Base-by-base conservation (phyloP, 2,888 invertebrate genomes). In the Vannuccia rotundouncinata region DNA sequence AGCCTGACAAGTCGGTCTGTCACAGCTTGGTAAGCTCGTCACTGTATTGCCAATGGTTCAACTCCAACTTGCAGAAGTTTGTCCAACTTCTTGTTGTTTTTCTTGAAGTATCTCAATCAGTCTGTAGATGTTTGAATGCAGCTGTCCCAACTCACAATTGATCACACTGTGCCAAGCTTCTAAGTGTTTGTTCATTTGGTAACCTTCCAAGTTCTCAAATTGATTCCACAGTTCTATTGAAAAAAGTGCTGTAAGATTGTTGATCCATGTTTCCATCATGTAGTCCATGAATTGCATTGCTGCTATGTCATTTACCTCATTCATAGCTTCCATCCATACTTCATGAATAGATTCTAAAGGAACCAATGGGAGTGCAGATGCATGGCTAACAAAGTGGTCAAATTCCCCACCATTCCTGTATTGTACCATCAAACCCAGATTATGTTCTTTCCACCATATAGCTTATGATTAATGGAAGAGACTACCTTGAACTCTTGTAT, bases 171-270 rank as follows among this genome's bases (percentile, higher is more conserved):
- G 73, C 73, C 73, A 73, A 22, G 73, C 73, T 73, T 73, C 73
- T 22, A 73, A 28, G 29, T 73, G 73, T 2, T 73, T 73, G 78
- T n/a, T 80, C 78, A 27, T 60, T 76, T 25, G 78, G 45, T 31
- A 80, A 78, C n/a, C 31, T 80, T 73, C 29, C 73, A n/a, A 80
- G 31, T 74, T 80, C 45, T 79, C 78, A 30, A 66, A 78, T 59
- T 74, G 78, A 73, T 10, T 80, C 78, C 28, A 78, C 59, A 73
- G 22, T 73, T 73, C 29, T 22, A 27, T 73, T 22, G 2, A 22
- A 73, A 73, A 73, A 27, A 13, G 29, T 73, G 73, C 73, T 13
- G 25, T 22, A 10, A 0, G 66, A 29, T 73, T 80, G 80, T 31
- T 13, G 17, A 28, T 60, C 79, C n/a, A 80, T 29, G 27, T 80